Base-by-base conservation (phyloP, 2,888 invertebrate species). In the Microdon myrmicae region DNA sequence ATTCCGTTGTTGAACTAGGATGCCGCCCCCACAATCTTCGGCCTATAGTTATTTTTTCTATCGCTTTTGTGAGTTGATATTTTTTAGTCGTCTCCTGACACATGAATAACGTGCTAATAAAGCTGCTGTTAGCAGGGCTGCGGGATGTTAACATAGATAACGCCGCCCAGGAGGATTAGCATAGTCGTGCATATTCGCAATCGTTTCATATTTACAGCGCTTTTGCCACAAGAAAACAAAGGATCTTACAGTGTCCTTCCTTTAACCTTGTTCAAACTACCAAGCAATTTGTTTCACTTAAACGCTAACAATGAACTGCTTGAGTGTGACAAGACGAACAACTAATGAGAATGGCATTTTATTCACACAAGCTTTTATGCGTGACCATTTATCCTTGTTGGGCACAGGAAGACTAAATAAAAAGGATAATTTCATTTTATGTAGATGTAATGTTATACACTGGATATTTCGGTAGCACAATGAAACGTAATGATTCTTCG, bases 311-410 rank as follows among this genome's bases (percentile, higher is more conserved):
- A 41, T 37, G 51, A 56, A 32, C 22, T 26, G 14, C 16, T 13
- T 5, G 23, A 16, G 34, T 17, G 26, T 32, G 19, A 34, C 34
- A 28, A 25, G 28, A 31, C 47, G 28, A 23, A 29, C 20, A 41
- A 35, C 43, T 64, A 53, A 58, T 58, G 64, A 64, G 58, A 58
- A 64, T 64, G 64, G 58, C 51, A 64, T 53, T 64, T 64, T 64
- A 64, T 64, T 58, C 32, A 47, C 51, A 47, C 47, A 64, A 37
- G 51, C 64, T 64, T 51, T 64, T 64, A 58, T 53, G 58, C 58
- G 43, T 13, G 32, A 29, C 58, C 58, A 64, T 64, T 58, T 53
- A 47, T 64, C 38, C 58, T 64, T 51, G 39, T 64, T 64, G 47
- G 32, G 12, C 48, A 44, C 35, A 25, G 9, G 9, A 12, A 29